These are phyloP conservation scores for Stenurella melanura DNA, from an alignment of 2,888 invertebrate species.

Conservation along the genomic window DNA sequence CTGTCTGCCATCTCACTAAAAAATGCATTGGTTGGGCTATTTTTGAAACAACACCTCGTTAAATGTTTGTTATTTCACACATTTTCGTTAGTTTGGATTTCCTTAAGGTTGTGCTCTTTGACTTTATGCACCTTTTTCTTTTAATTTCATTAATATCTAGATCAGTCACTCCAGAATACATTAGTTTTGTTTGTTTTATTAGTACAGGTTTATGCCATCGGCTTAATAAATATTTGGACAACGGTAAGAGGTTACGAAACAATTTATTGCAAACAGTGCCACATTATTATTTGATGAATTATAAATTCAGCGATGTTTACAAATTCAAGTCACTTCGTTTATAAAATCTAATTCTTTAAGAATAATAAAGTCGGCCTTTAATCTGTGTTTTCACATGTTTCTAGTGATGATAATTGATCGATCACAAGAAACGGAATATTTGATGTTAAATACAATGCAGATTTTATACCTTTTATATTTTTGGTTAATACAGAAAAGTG, in stretches of 20 bases:
- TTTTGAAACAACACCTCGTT: conserved; percentile 11
- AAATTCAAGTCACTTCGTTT: not conserved
- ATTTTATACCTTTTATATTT: too few species aligned
- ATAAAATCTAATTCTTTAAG: not conserved
- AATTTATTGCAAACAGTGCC: not conserved
- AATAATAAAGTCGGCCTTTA: not conserved
- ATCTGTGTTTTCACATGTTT: not conserved
- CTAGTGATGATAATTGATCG: too few species aligned
- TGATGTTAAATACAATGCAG: too few species aligned
- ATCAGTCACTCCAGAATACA: conserved; percentile 3
- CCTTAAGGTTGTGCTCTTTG: conserved; percentile 1
- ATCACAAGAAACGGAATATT: too few species aligned
- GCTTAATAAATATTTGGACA: not conserved
- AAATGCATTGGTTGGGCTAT: conserved; percentile 13
- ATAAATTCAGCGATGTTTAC: not conserved
- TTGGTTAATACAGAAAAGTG: too few species aligned
- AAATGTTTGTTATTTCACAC: conserved; percentile 1
- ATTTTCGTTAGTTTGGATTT: conserved; percentile 1
- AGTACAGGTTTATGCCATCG: not conserved
- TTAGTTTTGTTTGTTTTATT: conserved; percentile 3
- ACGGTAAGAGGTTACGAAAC: conserved; percentile 4
- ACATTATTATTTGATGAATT: not conserved
- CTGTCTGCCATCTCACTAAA: conserved; percentile 10
- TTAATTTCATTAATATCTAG: not conserved
- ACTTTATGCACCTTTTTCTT: not conserved